phyloP scores from a whole-genome alignment of 2,888 invertebrate species.

The Leptinotarsa peninsularis region DNA sequence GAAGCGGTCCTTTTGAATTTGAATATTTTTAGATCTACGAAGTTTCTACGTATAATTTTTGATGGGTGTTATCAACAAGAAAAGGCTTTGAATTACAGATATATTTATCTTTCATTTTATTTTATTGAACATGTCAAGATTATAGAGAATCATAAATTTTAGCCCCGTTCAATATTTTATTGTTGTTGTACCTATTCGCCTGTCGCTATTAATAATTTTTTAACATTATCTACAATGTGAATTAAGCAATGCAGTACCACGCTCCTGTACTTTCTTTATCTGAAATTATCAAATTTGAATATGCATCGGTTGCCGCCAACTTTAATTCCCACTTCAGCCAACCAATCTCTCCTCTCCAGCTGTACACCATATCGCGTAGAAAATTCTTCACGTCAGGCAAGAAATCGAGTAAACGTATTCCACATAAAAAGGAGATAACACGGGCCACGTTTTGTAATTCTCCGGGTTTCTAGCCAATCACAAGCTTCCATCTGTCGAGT shows the following conservation, averaged over 20 bases:
- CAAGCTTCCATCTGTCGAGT: conserved; percentile 66
- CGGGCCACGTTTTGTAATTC: conserved; percentile 42
- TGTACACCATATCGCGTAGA: conserved; percentile 47
- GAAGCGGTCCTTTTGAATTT: conserved; percentile 51
- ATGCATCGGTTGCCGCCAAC: conserved; percentile 40
- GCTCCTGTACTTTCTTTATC: background rate
- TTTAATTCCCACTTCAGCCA: conserved; percentile 32
- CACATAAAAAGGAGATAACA: conserved; percentile 27
- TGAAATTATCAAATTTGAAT: conserved; percentile 40
- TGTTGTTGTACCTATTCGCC: background rate
- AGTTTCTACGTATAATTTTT: background rate
- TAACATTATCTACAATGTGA: background rate
- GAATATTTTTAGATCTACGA: background rate
- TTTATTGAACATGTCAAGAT: background rate
- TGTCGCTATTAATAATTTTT: background rate
- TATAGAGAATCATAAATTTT: background rate
- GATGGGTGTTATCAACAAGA: background rate
- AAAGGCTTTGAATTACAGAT: background rate
- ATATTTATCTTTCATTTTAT: background rate
- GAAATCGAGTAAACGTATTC: too few relatives aligned
- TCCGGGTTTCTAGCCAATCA: conserved; percentile 58
- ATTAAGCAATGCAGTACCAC: conserved; percentile 18
- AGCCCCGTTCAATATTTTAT: background rate
- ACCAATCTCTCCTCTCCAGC: conserved; percentile 59
- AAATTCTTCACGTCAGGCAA: conserved; percentile 46